Evolutionary conservation across 2,113 vertebrate species (phyloP).

Genomic region (Alligator sinensis): DNA sequence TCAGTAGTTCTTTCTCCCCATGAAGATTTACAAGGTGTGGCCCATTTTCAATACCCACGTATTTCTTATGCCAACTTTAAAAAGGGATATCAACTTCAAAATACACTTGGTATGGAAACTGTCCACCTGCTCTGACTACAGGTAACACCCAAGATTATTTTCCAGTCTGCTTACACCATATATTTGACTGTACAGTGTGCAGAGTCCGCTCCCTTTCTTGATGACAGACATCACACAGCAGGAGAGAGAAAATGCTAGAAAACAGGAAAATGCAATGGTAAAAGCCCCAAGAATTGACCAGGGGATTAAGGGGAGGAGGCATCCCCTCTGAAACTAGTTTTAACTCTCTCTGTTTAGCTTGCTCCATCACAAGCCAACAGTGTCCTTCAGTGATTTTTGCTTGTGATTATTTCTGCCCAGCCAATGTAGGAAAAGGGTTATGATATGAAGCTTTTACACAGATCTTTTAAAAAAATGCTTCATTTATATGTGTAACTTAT

Average conservation of each 20-base stretch:
- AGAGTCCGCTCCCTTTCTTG: not conserved
- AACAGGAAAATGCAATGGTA: not conserved
- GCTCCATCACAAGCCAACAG: too few species aligned
- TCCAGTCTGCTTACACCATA: not conserved
- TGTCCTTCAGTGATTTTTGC: not conserved
- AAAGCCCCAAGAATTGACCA: not conserved
- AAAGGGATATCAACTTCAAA: not conserved
- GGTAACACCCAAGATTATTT: not conserved
- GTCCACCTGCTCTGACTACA: not conserved
- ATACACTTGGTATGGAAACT: not conserved
- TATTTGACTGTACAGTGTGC: not conserved
- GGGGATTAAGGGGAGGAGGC: not conserved
- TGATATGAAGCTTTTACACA: not conserved
- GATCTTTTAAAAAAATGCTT: not conserved
- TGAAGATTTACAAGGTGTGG: not conserved
- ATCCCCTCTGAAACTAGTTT: not conserved
- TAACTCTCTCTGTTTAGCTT: not conserved
- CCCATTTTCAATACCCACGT: not conserved
- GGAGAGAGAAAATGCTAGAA: conserved; percentile 47
- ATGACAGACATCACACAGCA: conserved; percentile 22
- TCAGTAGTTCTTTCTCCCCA: not conserved
- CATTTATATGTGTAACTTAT: not conserved
- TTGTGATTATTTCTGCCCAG: not conserved
- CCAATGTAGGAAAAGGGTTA: not conserved
- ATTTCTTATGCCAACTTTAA: not conserved